These are phyloP conservation scores for Xestoiulus laeticollis DNA, from an alignment of 2,888 invertebrate species.

Conservation along the genomic window DNA sequence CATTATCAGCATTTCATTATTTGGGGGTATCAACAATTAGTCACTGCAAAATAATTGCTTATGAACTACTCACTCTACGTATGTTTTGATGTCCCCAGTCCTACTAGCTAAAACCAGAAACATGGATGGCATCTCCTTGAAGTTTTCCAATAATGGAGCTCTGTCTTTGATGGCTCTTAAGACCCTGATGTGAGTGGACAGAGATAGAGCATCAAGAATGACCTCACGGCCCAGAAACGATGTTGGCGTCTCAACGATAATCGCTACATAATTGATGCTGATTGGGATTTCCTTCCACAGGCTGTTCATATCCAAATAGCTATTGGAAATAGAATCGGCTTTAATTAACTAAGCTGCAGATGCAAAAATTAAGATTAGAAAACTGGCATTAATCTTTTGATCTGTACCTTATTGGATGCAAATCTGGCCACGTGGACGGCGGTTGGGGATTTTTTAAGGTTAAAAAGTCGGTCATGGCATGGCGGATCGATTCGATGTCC, in stretches of 20 bases:
- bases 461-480: slow-evolving; percentile 69
- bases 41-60: neutral
- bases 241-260: slow-evolving; percentile 60
- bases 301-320: slow-evolving; percentile 61
- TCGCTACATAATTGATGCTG: slow-evolving; percentile 58
- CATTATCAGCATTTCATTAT: neutral
- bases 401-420: slow-evolving; percentile 70
- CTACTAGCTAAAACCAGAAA: slow-evolving; percentile 15
- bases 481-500: slow-evolving; percentile 70
- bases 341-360: neutral
- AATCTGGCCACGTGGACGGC: slow-evolving; percentile 71
- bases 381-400: neutral
- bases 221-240: slow-evolving; percentile 53
- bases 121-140: neutral
- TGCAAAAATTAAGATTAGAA: neutral
- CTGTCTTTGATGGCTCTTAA: neutral
- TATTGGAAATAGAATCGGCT: neutral
- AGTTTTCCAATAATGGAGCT: slow-evolving; percentile 4
- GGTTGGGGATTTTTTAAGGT: slow-evolving; percentile 66
- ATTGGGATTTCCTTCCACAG: slow-evolving; percentile 69
- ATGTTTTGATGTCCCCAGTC: neutral
- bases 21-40: neutral
- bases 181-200: slow-evolving; percentile 3
- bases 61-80: slow-evolving; percentile 6
- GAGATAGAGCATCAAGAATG: neutral